These are phyloP conservation scores for Harpalus rufipes DNA, from an alignment of 2,888 invertebrate genomes.

Conservation along the genomic window DNA sequence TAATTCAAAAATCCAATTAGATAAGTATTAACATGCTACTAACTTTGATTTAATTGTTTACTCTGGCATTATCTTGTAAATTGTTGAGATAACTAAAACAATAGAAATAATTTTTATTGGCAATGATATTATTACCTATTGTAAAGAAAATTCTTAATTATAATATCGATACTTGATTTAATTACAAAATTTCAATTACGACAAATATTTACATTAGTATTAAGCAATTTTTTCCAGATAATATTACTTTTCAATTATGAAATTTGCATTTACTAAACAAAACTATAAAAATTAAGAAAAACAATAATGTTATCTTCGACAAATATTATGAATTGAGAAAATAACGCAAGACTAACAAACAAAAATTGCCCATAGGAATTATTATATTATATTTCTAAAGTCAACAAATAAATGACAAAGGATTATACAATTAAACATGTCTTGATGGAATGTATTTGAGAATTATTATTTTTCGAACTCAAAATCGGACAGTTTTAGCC, in stretches of 20 bases:
- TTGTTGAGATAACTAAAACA: constrained; percentile 23
- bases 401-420: neutral
- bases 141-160: constrained; percentile 6
- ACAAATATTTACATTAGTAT: no score
- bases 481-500: neutral
- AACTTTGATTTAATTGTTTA: constrained; percentile 22
- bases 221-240: no score
- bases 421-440: constrained; percentile 8
- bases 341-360: no score
- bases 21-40: neutral
- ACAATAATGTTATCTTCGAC: no score
- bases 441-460: constrained; percentile 15
- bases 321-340: no score
- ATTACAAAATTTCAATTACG: no score
- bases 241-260: no score
- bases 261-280: no score
- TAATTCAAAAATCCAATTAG: neutral
- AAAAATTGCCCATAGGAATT: no score
- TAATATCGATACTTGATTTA: no score
- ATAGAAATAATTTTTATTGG: constrained; percentile 8
- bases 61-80: neutral
- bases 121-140: constrained; percentile 36
- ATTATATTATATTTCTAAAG: neutral
- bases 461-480: neutral
- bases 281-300: no score